These are phyloP conservation scores for Acronicta leporina DNA, from an alignment of 2,888 invertebrate genomes.

Conservation along the genomic window DNA sequence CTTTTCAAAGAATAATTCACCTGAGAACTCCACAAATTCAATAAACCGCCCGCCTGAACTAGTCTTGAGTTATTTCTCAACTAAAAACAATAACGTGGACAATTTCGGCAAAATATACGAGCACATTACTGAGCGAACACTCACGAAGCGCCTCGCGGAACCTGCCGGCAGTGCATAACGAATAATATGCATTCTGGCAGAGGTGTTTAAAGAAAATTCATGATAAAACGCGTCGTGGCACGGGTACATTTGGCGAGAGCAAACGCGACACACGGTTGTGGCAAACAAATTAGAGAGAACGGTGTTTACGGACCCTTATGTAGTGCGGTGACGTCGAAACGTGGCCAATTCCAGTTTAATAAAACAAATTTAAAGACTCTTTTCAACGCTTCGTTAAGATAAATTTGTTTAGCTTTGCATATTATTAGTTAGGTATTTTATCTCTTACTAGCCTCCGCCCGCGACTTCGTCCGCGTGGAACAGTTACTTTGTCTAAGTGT, in stretches of 20 bases:
- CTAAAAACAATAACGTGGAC: slow-evolving; percentile 47
- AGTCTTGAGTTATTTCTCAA: slow-evolving; percentile 30
- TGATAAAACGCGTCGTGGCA: slow-evolving; percentile 36
- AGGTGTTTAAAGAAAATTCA: slow-evolving; percentile 50
- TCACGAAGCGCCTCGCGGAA: slow-evolving; percentile 12
- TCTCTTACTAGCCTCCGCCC: background rate
- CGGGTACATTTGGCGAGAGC: slow-evolving; percentile 41
- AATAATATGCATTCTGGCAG: slow-evolving; percentile 37
- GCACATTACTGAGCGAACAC: slow-evolving; percentile 23
- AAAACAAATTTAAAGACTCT: slow-evolving; percentile 2
- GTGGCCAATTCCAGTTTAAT: slow-evolving; percentile 27
- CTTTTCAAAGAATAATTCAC: slow-evolving; percentile 32
- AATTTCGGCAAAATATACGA: slow-evolving; percentile 42
- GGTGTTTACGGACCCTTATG: slow-evolving; percentile 48
- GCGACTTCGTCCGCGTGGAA: too few relatives aligned
- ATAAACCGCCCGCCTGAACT: slow-evolving; percentile 26
- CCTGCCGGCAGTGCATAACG: slow-evolving; percentile 18
- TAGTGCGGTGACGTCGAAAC: slow-evolving; percentile 27
- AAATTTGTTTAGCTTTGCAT: background rate
- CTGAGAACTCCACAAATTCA: slow-evolving; percentile 32
- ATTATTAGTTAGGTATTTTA: background rate
- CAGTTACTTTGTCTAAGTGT: too few relatives aligned
- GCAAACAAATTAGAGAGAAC: slow-evolving; percentile 63
- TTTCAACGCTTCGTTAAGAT: slow-evolving; percentile 21
- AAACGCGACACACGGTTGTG: slow-evolving; percentile 52